These are phyloP conservation scores for Mormyrus hasselquistii DNA, from an alignment of 2,797 vertebrate genomes.

Conservation along the genomic window DNA sequence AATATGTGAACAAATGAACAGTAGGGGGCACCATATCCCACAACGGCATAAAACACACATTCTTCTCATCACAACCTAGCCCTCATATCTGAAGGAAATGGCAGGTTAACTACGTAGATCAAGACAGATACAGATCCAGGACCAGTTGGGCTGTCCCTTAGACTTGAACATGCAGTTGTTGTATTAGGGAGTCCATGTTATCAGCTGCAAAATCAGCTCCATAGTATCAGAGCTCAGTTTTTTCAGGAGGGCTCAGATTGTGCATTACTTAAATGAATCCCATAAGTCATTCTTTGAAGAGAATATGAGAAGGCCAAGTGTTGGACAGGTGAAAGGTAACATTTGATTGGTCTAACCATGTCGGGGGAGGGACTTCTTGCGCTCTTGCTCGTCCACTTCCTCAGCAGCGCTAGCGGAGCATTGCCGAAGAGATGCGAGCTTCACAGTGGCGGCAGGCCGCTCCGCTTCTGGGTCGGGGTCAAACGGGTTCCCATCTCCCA, in stretches of 20 bases:
- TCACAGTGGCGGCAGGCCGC: constrained; percentile 41
- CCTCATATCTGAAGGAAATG: neutral
- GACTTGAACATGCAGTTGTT: neutral
- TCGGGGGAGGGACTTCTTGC: constrained; percentile 68
- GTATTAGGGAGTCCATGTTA: neutral
- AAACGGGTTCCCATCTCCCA: constrained; percentile 55
- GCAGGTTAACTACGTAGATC: neutral
- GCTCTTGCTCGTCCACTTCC: constrained; percentile 55
- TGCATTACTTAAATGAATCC: neutral
- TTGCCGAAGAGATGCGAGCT: constrained; percentile 63
- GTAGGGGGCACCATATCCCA: neutral
- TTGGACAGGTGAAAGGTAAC: constrained; percentile 30
- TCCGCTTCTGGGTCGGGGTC: constrained; percentile 46
- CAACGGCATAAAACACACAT: neutral
- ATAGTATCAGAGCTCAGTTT: neutral
- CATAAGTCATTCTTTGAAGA: neutral
- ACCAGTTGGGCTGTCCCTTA: neutral
- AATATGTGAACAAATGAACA: neutral
- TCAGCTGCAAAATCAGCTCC: neutral
- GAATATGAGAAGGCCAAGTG: neutral
- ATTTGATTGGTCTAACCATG: constrained; percentile 56
- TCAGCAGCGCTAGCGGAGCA: constrained; percentile 47
- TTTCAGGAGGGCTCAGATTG: neutral
- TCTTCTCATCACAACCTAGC: neutral
- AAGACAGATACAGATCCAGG: neutral